phyloP scores from a whole-genome alignment of 1,140 invertebrate species.

The Brachionus paranguensis region DNA sequence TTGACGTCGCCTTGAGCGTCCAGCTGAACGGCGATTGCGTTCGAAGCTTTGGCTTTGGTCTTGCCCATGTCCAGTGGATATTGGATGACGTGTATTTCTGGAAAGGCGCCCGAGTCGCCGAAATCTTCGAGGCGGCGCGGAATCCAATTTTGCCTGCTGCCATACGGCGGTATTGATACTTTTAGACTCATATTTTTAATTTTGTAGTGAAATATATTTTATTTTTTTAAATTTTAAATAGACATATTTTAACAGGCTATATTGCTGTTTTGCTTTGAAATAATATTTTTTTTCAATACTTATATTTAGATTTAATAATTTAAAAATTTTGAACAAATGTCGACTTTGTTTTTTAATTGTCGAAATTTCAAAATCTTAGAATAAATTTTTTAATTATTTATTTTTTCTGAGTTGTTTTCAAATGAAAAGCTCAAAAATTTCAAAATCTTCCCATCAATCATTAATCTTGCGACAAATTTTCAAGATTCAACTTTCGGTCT shows the following conservation, averaged over 20 bases:
- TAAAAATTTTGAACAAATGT: background rate
- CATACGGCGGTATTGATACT: conserved; percentile 73
- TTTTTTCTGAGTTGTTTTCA: too few species aligned
- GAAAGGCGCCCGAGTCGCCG: conserved; percentile 94
- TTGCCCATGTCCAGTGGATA: conserved; percentile 78
- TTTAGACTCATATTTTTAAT: background rate
- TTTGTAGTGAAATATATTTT: background rate
- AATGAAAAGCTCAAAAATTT: too few species aligned
- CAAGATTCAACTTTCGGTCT: background rate
- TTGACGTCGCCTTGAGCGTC: conserved; percentile 83
- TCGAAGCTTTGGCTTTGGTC: conserved; percentile 62
- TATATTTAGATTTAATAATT: background rate
- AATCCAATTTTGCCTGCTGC: conserved; percentile 86
- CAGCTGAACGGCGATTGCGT: conserved; percentile 84
- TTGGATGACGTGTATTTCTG: conserved; percentile 93
- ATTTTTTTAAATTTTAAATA: background rate
- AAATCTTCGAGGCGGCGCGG: conserved; percentile 74
- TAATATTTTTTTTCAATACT: background rate
- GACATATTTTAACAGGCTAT: background rate
- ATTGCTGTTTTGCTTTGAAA: background rate
- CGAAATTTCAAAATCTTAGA: background rate
- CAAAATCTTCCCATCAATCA: background rate
- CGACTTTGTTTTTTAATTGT: background rate
- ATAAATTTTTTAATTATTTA: too few species aligned
- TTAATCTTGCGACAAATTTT: background rate